Percentiles rank a stretch among this genome's conserved stretches.
Conservation (phyloP, 2,888 invertebrate species). For the Tenthredo livida region DNA sequence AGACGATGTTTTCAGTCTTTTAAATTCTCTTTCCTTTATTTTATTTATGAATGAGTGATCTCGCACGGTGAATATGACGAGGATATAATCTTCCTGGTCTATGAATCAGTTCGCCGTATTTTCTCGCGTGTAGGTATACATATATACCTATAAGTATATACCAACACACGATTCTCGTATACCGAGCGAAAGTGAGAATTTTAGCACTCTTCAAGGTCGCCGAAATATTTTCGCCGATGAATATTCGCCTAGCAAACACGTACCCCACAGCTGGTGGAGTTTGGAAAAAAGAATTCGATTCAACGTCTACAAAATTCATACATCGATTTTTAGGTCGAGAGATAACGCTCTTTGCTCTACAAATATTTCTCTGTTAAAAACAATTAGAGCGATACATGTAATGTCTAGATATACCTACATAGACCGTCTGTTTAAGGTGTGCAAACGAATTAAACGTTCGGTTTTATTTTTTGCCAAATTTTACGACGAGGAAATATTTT, state of each 20-base stretch:
- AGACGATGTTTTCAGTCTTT: slow-evolving; percentile 13
- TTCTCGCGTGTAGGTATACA: not conserved
- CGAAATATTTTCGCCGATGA: slow-evolving; percentile 64
- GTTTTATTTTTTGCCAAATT: not conserved
- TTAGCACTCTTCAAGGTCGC: slow-evolving; percentile 73
- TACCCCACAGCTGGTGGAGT: not conserved
- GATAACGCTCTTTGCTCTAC: not conserved
- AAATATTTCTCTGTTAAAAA: not conserved
- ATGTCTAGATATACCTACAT: not conserved
- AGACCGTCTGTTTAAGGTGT: not conserved
- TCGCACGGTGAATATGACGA: not conserved
- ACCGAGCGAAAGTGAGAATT: slow-evolving; percentile 67
- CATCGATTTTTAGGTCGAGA: not conserved
- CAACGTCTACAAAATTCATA: not conserved
- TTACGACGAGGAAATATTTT: not conserved
- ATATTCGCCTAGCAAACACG: slow-evolving; percentile 44
- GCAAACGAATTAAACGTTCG: not conserved
- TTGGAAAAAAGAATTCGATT: not conserved
- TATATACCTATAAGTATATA: not conserved
- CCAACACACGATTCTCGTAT: not conserved
- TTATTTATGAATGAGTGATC: not conserved
- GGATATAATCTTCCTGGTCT: not conserved
- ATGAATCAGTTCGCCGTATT: slow-evolving; percentile 41
- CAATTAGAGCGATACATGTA: not conserved
- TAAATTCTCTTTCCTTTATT: not conserved